Evolutionary conservation across 1,140 invertebrate species (phyloP), one percentile per base, ranked within the genome.

Genomic region (Polypedilum pembai): DNA sequence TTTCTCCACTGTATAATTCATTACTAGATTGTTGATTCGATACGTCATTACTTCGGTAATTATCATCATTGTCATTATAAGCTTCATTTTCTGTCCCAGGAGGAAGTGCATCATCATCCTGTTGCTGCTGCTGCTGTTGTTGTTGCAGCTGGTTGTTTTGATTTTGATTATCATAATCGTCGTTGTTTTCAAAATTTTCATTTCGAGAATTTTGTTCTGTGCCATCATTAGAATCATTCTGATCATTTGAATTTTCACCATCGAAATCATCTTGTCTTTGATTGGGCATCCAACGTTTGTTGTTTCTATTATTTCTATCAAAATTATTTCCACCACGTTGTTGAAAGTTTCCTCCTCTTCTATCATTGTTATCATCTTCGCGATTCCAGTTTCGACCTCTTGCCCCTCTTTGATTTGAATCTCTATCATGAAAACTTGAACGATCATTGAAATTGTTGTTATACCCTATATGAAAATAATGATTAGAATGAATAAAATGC

Each of bases 381-480:
- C 24, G 24, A 33, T 82, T 79, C 24, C 81, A 78, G 40, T 79
- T 78, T 41, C 80, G 78, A 0, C 80, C 79, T 56, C 83, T 82
- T 63, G 80, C 80, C 73, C 83, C 83, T 69, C 84, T 80, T 75
- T 84, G 81, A 63, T 78, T 77, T 66, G 76, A 21, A 75, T 77
- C 41, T 79, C 81, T 74, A 72, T 77, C 56, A 21, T 80, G 79
- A 69, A 85, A 79, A 76, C 79, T 78, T 76, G 80, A 78, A 41
- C 80, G 76, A 77, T 83, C 79, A 84, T 85, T 74, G 76, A 83
- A 75, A 82, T 81, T 0, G 82, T 73, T 40, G 72, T 73, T 74
- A 15, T 45, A 41, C 41, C 63, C 1, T 73, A 41, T 18, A 45
- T n/a, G 7, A 18, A 21, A 8, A 74, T 73, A 74, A 45, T 45